Conservation (phyloP, 2,888 invertebrate genomes). For the Carcina quercana region DNA sequence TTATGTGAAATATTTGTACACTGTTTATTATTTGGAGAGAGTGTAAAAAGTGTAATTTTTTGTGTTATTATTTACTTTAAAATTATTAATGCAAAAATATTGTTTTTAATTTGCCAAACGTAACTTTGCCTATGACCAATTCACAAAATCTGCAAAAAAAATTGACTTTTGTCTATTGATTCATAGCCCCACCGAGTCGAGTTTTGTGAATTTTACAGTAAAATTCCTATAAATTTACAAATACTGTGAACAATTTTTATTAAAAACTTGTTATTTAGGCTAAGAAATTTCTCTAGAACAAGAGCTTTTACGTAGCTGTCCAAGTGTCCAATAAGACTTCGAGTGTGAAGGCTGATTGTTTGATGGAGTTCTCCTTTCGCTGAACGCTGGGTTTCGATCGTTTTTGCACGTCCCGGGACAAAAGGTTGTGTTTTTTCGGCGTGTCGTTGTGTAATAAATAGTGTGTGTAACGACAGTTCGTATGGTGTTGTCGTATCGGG, state of each 20-base stretch:
- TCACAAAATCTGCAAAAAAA: constrained; percentile 18
- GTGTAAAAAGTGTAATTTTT: too few species aligned
- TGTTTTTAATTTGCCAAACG: constrained; percentile 2
- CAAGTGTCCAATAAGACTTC: constrained; percentile 4
- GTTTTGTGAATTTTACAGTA: constrained; percentile 44
- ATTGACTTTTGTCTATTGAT: constrained; percentile 61
- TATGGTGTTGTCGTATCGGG: constrained; percentile 18
- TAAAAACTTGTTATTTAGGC: constrained; percentile 18
- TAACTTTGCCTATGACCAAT: constrained; percentile 24
- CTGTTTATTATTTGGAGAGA: too few species aligned
- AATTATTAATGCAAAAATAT: too few species aligned
- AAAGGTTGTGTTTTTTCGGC: constrained; percentile 40
- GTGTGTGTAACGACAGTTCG: constrained; percentile 19
- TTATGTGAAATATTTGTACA: too few species aligned
- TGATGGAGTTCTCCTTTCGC: constrained; percentile 38
- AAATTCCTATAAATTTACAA: constrained; percentile 35
- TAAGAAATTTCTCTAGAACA: constrained; percentile 9
- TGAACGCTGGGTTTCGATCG: constrained; percentile 46
- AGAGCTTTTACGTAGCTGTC: constrained; percentile 5
- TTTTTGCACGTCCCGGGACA: constrained; percentile 51
- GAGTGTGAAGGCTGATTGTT: constrained; percentile 8
- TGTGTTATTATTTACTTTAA: too few species aligned
- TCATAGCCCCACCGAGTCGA: constrained; percentile 58
- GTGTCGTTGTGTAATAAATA: constrained; percentile 20
- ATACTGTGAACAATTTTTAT: constrained; percentile 34